phyloP scores from a whole-genome alignment of 2,113 vertebrate genomes.

The Hystrix brachyura region DNA sequence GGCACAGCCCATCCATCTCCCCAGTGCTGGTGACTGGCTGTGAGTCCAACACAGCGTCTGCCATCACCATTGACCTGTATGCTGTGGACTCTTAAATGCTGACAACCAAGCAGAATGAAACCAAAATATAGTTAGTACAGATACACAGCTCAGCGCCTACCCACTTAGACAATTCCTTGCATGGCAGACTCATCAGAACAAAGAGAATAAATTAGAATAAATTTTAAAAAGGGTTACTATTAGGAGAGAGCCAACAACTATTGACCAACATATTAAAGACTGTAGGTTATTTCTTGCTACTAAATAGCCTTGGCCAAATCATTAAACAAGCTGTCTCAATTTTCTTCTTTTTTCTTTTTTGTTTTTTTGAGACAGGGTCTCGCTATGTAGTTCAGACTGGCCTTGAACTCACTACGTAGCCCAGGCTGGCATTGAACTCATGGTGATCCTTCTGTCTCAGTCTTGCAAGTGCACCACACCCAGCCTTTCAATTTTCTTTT shows the following conservation, averaged over 20 bases:
- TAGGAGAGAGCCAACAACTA: background rate
- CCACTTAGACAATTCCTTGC: background rate
- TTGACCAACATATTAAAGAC: background rate
- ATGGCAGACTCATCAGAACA: background rate
- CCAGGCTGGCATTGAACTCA: background rate
- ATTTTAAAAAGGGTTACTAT: background rate
- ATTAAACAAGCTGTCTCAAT: constrained; percentile 2
- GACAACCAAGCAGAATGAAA: constrained; percentile 56
- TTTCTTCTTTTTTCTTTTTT: background rate
- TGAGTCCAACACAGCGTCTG: constrained; percentile 69
- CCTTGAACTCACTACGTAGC: background rate
- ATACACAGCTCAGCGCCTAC: background rate
- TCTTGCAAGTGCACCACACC: background rate
- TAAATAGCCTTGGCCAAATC: constrained; percentile 41
- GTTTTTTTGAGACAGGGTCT: background rate
- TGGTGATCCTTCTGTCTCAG: background rate
- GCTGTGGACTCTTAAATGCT: background rate
- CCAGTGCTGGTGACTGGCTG: constrained; percentile 67
- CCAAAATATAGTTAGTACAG: background rate
- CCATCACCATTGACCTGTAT: constrained; percentile 68
- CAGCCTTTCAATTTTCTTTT: background rate
- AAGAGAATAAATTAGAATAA: constrained; percentile 4
- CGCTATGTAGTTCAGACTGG: background rate
- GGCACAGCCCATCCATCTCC: constrained; percentile 87
- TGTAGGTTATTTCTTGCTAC: constrained; percentile 21